Base-by-base conservation (phyloP, 2,797 vertebrate genomes). In the Fundulus diaphanus region DNA sequence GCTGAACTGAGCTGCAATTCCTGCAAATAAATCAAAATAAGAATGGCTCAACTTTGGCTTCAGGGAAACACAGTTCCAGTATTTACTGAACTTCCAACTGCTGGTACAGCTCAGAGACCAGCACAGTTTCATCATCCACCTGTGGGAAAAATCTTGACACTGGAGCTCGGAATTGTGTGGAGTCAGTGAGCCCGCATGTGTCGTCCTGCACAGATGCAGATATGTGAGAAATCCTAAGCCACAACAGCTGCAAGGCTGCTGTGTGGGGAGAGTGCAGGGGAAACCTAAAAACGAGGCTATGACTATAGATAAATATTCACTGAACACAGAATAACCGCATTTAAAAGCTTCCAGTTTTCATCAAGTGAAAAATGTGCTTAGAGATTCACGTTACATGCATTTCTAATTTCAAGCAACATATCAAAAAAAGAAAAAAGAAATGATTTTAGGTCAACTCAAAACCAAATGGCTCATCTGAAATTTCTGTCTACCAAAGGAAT, bases 1-100 rank as follows among this genome's bases (percentile, higher is more conserved):
- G 90, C 96, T 97, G 94, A 99, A 99, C 86, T 92, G 96, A 20
- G 95, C 95, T 79, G 97, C 96, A 78, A 93, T 93, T 89, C 98
- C 98, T 99, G 90, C 76, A 82, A 84, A 77, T 44, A 86, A 93
- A 94, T 48, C 13, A 63, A 76, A 66, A 67, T 31, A 18, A 2
- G 83, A 44, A 72, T 11, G 22, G 40, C 72, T 74, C 73, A 35
- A 18, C 61, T 46, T 56, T 24, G 18, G 5, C 5, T 7, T 68
- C 16, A 78, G 75, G 78, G 11, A 0, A 5, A 5, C 49, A 2
- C 33, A 40, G 20, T 63, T 63, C 2, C n/a, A 24, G 24, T 40
- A 76, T 46, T 33, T 15, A 31, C 20, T 46, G 35, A 9, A 78
- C 24, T 18, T n/a, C 16, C 29, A 48, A 46, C 16, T 31, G 15